A percentile compares a stretch with the other conserved stretches of the same genome.
Conservation (phyloP, 2,797 vertebrate genomes). For the Paramormyrops hopkinsi region DNA sequence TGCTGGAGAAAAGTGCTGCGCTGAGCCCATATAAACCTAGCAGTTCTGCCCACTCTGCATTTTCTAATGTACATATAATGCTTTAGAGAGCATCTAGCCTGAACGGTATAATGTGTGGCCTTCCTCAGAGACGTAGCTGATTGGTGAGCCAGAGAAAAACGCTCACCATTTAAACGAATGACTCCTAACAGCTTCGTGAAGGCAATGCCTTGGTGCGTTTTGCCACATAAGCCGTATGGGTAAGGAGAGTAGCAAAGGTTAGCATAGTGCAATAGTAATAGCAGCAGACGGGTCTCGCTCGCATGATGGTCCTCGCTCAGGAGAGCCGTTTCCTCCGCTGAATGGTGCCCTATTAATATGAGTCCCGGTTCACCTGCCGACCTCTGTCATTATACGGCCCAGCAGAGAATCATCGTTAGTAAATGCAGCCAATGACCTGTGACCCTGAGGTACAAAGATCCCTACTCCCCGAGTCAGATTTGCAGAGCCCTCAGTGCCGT, state of each 20-base stretch:
- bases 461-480: neutral
- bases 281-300: neutral
- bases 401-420: slow-evolving; percentile 22
- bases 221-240: neutral
- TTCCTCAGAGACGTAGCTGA: neutral
- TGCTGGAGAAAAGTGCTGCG: neutral
- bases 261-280: neutral
- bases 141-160: neutral
- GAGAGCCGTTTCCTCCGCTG: slow-evolving; percentile 10
- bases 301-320: neutral
- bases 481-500: neutral
- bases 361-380: neutral
- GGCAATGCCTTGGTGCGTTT: neutral
- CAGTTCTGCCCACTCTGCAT: neutral
- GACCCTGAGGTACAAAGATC: neutral
- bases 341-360: slow-evolving; percentile 9
- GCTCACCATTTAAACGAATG: neutral
- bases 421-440: slow-evolving; percentile 12
- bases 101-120: neutral
- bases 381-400: slow-evolving; percentile 14
- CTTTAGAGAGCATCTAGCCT: neutral
- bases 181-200: neutral
- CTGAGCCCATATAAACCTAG: neutral
- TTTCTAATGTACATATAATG: neutral
- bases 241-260: neutral